Conservation (phyloP, 2,888 invertebrate genomes). For the Hydriomena furcata region DNA sequence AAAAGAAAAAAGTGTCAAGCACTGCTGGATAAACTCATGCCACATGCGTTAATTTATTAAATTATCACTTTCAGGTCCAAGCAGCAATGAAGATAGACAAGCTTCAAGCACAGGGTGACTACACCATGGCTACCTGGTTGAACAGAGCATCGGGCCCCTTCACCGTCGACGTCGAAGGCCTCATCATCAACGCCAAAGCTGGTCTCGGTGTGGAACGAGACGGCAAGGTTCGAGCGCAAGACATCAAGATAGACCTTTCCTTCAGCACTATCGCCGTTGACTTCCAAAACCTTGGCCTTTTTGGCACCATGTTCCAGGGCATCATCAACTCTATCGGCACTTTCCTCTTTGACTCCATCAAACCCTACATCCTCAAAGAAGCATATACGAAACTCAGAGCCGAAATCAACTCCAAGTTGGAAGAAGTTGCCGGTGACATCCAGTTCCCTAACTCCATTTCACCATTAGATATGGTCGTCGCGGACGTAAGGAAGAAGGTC, state of each 20-base stretch:
- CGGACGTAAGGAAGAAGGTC: slow-evolving; percentile 88
- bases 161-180: slow-evolving; percentile 88
- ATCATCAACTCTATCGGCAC: slow-evolving; percentile 92
- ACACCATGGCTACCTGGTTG: slow-evolving; percentile 89
- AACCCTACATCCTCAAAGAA: slow-evolving; percentile 91
- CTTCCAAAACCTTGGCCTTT: slow-evolving; percentile 91
- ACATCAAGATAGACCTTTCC: slow-evolving; percentile 90
- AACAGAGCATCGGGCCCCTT: slow-evolving; percentile 88
- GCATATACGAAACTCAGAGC: slow-evolving; percentile 89
- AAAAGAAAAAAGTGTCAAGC: too few relatives aligned
- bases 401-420: slow-evolving; percentile 89
- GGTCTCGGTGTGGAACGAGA: slow-evolving; percentile 88
- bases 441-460: slow-evolving; percentile 93
- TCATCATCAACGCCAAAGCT: slow-evolving; percentile 87
- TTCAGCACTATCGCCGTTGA: slow-evolving; percentile 90
- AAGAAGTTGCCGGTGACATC: slow-evolving; percentile 86
- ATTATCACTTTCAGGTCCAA: slow-evolving; percentile 82
- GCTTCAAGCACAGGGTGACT: slow-evolving; percentile 89
- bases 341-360: slow-evolving; percentile 93
- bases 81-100: slow-evolving; percentile 88
- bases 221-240: slow-evolving; percentile 90
- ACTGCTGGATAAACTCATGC: too few relatives aligned
- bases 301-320: slow-evolving; percentile 87
- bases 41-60: background rate
- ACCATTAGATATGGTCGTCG: slow-evolving; percentile 92